Base-by-base conservation (phyloP, 2,888 invertebrate genomes). In the Oscheius myriophilus region DNA sequence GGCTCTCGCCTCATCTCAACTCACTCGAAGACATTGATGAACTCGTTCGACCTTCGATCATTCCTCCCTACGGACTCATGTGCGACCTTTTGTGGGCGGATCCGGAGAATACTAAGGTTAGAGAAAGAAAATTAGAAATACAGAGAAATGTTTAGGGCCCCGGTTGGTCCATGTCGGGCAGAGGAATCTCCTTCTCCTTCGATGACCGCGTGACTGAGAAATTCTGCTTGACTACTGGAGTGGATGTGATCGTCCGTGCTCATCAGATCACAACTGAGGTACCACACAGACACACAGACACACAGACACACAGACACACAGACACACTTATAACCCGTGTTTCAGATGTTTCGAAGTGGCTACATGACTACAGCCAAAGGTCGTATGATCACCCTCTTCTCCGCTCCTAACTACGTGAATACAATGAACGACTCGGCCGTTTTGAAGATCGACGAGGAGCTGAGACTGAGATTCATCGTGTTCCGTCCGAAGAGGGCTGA, bases 321-420 rank as follows among this genome's bases (percentile, higher is more conserved):
- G n/a, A n/a, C n/a, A n/a, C n/a, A n/a, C n/a, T n/a, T n/a, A n/a
- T n/a, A n/a, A n/a, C n/a, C n/a, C n/a, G 33, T 6, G 9, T 33
- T 72, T 74, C 66, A 89, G 89, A 89, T 90, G 65, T 97, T 97
- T 59, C 97, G 98, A 89, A 97, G 98, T 89, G 97, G 97, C 2
- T 98, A 98, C 87, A 97, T 98, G 87, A 98, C 98, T 89, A 98
- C 98, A 89, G 96, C 96, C 21, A 97, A 97, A 88, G 91, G 97
- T 73, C 96, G 97, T 88, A 90, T 98, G 86, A 97, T 98, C 65
- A 98, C 97, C 1, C 89, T 97, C 65, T 98, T 98, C 89, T 97
- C 96, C n/a, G 96, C 96, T 54, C 96, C 96, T 39, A 96, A 96
- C 88, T 88, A 88, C 42, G 52, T 51, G 41, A 63, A 63, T 21